Conservation (phyloP, 2,797 vertebrate species). For the Eidolon dupreanum region DNA sequence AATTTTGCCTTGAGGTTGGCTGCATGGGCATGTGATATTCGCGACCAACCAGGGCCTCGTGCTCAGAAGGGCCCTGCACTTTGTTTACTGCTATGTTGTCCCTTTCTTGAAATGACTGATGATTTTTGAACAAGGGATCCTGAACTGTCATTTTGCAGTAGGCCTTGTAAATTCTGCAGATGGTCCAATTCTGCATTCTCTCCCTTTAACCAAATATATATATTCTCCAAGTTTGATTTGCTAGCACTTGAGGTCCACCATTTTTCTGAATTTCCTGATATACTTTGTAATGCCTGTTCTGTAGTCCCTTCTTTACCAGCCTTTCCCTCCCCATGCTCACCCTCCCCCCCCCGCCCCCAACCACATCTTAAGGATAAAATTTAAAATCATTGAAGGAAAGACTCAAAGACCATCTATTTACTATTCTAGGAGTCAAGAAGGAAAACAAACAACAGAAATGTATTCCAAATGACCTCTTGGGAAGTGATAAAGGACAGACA, state of each 20-base stretch:
- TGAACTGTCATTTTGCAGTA: neutral
- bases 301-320: neutral
- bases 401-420: neutral
- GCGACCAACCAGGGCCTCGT: fast-evolving
- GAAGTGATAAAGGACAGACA: neutral
- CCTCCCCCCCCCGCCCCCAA: fast-evolving
- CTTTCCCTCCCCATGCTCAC: neutral
- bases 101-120: neutral
- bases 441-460: neutral
- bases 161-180: neutral
- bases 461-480: neutral
- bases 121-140: neutral
- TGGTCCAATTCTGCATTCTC: fast-evolving
- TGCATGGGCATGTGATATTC: fast-evolving
- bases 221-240: neutral
- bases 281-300: neutral
- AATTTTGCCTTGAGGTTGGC: neutral
- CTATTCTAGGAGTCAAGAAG: neutral
- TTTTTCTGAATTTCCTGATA: neutral
- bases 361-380: neutral
- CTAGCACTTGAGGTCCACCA: neutral
- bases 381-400: neutral
- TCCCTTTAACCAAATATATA: neutral
- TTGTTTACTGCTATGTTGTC: neutral
- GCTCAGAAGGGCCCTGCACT: neutral